Evolutionary conservation across 2,797 vertebrate genomes (phyloP), one percentile per base, ranked within the genome.

Genomic region (Ispidina lecontei): DNA sequence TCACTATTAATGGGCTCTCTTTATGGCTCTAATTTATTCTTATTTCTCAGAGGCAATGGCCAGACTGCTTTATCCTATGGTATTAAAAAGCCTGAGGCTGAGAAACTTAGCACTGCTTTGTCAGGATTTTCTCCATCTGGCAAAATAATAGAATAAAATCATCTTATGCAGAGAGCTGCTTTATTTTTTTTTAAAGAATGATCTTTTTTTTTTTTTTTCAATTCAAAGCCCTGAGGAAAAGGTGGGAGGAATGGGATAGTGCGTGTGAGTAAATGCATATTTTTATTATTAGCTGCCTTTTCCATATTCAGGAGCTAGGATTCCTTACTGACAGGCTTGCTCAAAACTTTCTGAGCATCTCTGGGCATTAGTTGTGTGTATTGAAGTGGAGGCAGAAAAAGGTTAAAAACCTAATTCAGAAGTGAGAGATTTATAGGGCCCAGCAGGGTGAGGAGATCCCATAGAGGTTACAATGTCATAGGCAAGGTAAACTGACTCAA

Each of bases 141-240:
- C 39, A 78, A 93, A 91, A 92, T 81, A 95, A 86, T 43, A 35
- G 83, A 79, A 81, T 67, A 64, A 89, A 86, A 86, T 79, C 52
- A 56, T 43, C 67, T 49, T 43, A 31, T 43, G 55, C 56, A 67
- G 56, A 70, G 52, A 83, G 44, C 63, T 75, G 18, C 59, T 91
- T 87, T 84, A 28, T 63, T 63, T 39, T 44, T 81, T 75, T 23
- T 63, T 3, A 59, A 70, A 91, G 47, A 84, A 72, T 49, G n/a
- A 6, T 43, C 49, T 92, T 92, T 91, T 65, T 89, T 39, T 37
- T 14, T 39, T 39, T 39, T 39, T 37, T 64, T 91, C n/a, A 31
- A 21, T n/a, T 88, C 83, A 84, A 82, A 90, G 23, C 68, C 47
- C 25, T 2, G 2, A 59, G 59, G 29, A 46, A 55, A 76, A 63